phyloP scores from a whole-genome alignment of 2,113 vertebrate species.

The Mastomys coucha region DNA sequence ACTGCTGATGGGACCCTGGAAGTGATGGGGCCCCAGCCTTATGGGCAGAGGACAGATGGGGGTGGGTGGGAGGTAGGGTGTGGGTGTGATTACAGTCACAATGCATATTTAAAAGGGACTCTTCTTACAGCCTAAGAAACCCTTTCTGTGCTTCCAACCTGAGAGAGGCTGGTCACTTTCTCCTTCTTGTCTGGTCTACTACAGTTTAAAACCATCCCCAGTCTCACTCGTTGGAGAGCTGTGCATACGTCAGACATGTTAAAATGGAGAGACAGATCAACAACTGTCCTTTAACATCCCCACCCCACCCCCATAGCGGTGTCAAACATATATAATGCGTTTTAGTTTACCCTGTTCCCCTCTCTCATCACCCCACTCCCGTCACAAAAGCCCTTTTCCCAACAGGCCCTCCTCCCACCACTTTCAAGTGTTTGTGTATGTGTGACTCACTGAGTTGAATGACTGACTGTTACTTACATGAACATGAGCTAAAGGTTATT shows the following conservation, averaged over 20 bases:
- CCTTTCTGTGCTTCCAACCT: background rate
- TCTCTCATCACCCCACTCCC: background rate
- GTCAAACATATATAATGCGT: background rate
- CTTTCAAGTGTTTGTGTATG: background rate
- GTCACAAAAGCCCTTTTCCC: background rate
- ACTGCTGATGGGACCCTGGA: background rate
- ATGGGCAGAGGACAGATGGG: background rate
- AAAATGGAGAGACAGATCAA: background rate
- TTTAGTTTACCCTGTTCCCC: background rate
- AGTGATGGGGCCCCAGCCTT: background rate
- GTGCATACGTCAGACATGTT: background rate
- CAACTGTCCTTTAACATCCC: background rate
- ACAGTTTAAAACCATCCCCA: background rate
- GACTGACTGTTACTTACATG: no score
- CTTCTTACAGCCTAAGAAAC: constrained; percentile 15
- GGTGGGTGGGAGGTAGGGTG: background rate
- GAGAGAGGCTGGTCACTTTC: background rate
- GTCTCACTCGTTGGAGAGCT: background rate
- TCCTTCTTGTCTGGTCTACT: no score
- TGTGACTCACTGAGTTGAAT: background rate
- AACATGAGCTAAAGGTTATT: background rate
- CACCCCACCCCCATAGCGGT: background rate
- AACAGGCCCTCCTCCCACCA: background rate
- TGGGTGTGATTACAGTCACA: background rate
- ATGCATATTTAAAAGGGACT: constrained; percentile 22